Evolutionary conservation across 1,140 invertebrate genomes (phyloP).

Genomic region (Drosophila mojavensis): DNA sequence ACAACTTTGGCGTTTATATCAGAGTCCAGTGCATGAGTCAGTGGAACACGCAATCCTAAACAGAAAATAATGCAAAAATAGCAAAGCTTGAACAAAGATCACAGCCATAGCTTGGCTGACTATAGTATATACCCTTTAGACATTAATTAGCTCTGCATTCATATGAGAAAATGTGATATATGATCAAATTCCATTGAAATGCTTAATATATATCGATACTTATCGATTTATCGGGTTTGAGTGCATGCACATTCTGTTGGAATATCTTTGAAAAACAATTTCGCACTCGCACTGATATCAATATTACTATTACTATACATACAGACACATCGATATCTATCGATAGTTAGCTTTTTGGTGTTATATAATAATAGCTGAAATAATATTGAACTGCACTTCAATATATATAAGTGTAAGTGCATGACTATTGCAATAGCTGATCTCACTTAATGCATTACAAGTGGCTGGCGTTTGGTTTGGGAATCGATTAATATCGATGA

Average conservation of each 20-base stretch:
- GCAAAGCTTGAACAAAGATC: not conserved
- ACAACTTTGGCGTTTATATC: not conserved
- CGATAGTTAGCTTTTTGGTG: not conserved
- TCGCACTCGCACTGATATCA: no score
- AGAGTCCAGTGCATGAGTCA: conserved; percentile 12
- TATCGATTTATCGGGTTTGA: no score
- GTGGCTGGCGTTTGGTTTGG: no score
- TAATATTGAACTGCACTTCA: not conserved
- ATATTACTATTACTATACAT: not conserved
- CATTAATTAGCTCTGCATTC: not conserved
- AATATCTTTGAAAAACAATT: no score
- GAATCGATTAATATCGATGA: not conserved
- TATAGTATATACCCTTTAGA: not conserved
- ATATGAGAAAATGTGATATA: no score
- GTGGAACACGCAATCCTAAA: conserved; percentile 7
- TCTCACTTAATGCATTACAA: not conserved
- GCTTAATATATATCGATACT: no score
- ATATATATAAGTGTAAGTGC: no score
- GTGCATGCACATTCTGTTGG: no score
- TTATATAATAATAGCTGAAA: no score
- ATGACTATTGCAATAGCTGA: not conserved
- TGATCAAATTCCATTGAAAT: no score
- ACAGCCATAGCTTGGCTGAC: not conserved
- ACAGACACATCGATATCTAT: not conserved
- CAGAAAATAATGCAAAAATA: conserved; percentile 1